Conservation (phyloP, 2,797 vertebrate species). For the Darevskia nairensis region DNA sequence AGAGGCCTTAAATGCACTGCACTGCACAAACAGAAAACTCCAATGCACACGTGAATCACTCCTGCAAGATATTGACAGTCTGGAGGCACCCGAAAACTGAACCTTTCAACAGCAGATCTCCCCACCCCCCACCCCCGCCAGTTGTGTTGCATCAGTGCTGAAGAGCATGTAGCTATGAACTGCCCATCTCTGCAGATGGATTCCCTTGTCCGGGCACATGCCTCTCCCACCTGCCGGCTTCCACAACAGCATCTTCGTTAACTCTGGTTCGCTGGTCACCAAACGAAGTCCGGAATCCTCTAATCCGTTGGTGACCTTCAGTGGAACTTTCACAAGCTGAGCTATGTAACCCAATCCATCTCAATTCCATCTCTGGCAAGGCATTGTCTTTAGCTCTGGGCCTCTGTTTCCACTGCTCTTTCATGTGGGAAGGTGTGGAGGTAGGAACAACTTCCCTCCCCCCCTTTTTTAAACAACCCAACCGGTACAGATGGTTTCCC, state of each 20-base stretch:
- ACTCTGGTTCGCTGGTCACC: conserved; percentile 13
- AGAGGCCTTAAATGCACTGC: too few relatives aligned
- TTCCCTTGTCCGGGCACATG: background rate
- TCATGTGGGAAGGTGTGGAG: conserved; percentile 2
- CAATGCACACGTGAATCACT: too few relatives aligned
- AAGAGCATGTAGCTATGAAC: background rate
- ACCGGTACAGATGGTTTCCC: background rate
- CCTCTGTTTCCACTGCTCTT: background rate
- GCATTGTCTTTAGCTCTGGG: background rate
- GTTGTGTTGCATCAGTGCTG: background rate
- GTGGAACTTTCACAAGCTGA: conserved; percentile 28
- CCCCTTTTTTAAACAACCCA: background rate
- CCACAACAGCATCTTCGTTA: conserved; percentile 17
- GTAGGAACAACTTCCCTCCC: background rate
- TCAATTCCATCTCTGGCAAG: conserved; percentile 4
- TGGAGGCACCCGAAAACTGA: background rate
- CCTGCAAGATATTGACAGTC: too few relatives aligned
- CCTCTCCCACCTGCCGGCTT: conserved; percentile 15
- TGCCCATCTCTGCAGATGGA: background rate
- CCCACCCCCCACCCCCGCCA: too few relatives aligned
- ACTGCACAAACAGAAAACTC: too few relatives aligned
- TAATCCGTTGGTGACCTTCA: conserved; percentile 37
- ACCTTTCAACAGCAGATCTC: background rate
- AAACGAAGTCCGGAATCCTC: conserved; percentile 25
- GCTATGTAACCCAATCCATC: conserved; percentile 18